phyloP scores from a whole-genome alignment of 2,797 vertebrate genomes.

The Ptychobarbus kaznakovi region DNA sequence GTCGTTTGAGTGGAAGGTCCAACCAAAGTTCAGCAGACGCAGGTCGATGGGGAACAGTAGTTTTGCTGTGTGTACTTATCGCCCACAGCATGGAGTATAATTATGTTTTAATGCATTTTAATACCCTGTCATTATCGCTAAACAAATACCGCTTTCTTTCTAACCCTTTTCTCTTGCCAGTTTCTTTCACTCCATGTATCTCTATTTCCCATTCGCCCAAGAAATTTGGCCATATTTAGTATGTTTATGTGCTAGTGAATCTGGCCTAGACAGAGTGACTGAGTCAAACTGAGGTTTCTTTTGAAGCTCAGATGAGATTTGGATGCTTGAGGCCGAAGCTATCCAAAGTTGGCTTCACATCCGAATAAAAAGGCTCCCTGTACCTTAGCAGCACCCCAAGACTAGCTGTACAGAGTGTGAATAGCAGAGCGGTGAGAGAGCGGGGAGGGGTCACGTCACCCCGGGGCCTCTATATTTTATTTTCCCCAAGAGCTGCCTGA shows the following conservation, averaged over 20 bases:
- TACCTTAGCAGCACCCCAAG: constrained; percentile 12
- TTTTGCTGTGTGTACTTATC: constrained; percentile 39
- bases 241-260: constrained; percentile 32
- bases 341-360: constrained; percentile 5
- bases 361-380: constrained; percentile 23
- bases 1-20: constrained; percentile 16
- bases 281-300: not conserved
- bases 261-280: not conserved
- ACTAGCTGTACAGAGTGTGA: constrained; percentile 38
- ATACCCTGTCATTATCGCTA: constrained; percentile 61
- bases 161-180: constrained; percentile 39
- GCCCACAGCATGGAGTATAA: constrained; percentile 60
- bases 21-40: constrained; percentile 39
- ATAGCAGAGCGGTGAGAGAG: constrained; percentile 36
- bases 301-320: constrained; percentile 9
- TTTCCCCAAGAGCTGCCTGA: constrained; percentile 78
- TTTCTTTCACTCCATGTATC: constrained; percentile 32
- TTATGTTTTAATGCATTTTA: constrained; percentile 69
- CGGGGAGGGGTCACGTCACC: constrained; percentile 49
- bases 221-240: constrained; percentile 36
- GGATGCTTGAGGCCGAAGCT: not conserved
- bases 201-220: constrained; percentile 43
- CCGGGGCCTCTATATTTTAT: constrained; percentile 74
- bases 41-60: constrained; percentile 44
- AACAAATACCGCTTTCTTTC: constrained; percentile 76